A percentile compares a stretch with the other conserved stretches of the same genome.
Conservation (phyloP, 1,140 invertebrate genomes). For the Daktulosphaira vitifoliae region DNA sequence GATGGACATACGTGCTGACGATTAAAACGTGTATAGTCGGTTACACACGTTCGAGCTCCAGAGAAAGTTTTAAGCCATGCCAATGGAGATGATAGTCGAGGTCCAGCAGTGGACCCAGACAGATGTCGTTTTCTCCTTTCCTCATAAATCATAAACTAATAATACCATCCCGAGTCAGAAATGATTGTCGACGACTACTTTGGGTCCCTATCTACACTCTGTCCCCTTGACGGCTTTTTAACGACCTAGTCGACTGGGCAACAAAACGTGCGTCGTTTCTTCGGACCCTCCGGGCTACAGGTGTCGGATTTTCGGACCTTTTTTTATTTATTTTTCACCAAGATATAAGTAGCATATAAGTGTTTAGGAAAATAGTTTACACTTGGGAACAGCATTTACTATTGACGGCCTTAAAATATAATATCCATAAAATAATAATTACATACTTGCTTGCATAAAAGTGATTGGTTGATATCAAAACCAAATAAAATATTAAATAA, state of each 20-base stretch:
- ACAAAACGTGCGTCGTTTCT: background rate
- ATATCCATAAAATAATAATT: too few relatives aligned
- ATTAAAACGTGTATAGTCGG: constrained; percentile 20
- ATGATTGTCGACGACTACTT: background rate
- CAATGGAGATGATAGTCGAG: background rate
- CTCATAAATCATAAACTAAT: constrained; percentile 30
- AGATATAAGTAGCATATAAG: too few relatives aligned
- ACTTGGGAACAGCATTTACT: too few relatives aligned
- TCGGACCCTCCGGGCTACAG: background rate
- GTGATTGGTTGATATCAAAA: too few relatives aligned
- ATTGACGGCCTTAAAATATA: too few relatives aligned
- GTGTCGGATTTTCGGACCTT: too few relatives aligned
- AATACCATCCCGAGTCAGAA: constrained; percentile 2
- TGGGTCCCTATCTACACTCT: background rate
- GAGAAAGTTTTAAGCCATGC: constrained; percentile 23
- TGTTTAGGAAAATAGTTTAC: too few relatives aligned
- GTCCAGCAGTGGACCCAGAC: background rate
- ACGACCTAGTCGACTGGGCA: background rate
- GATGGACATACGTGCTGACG: background rate
- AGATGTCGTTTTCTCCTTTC: constrained; percentile 1
- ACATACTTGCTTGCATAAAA: too few relatives aligned
- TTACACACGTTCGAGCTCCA: background rate
- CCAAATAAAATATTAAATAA: too few relatives aligned
- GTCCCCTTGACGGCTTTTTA: background rate
- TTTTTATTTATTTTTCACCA: too few relatives aligned